phyloP scores from a whole-genome alignment of 2,113 vertebrate species.

The Chloroceryle aenea region DNA sequence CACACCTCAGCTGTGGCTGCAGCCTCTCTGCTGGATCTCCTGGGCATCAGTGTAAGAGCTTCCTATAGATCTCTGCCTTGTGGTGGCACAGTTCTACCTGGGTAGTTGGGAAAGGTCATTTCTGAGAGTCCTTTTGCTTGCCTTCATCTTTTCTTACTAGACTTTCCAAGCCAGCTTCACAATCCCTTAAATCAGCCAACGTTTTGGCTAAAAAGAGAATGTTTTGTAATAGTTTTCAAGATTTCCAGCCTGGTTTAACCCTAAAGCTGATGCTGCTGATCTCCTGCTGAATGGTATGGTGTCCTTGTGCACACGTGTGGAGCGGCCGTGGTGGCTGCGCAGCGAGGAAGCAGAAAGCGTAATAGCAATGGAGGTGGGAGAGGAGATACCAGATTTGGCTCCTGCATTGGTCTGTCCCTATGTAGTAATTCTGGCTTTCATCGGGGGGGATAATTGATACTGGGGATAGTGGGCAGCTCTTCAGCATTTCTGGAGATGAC shows the following conservation, averaged over 20 bases:
- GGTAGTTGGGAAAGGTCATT: not conserved
- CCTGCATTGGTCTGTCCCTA: not conserved
- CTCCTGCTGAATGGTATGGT: not conserved
- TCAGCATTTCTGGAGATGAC: not conserved
- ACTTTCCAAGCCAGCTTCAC: not conserved
- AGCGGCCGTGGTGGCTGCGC: not conserved
- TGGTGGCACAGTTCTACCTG: not conserved
- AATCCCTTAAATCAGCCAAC: not conserved
- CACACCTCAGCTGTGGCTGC: not conserved
- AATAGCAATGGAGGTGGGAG: not conserved
- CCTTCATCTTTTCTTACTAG: not conserved
- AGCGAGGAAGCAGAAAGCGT: accelerated
- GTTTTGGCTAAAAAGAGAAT: not conserved
- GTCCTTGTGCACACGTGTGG: not conserved
- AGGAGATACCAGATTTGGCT: not conserved
- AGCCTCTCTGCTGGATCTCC: not conserved
- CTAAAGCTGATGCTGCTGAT: not conserved
- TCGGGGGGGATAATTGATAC: not conserved
- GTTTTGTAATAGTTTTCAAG: not conserved
- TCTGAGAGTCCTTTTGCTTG: not conserved
- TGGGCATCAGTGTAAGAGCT: not conserved
- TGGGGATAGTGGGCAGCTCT: not conserved
- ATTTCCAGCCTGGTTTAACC: not conserved
- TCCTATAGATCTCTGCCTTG: not conserved
- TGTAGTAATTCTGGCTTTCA: not conserved